phyloP scores from a whole-genome alignment of 2,797 vertebrate genomes.

The Champsocephalus esox region DNA sequence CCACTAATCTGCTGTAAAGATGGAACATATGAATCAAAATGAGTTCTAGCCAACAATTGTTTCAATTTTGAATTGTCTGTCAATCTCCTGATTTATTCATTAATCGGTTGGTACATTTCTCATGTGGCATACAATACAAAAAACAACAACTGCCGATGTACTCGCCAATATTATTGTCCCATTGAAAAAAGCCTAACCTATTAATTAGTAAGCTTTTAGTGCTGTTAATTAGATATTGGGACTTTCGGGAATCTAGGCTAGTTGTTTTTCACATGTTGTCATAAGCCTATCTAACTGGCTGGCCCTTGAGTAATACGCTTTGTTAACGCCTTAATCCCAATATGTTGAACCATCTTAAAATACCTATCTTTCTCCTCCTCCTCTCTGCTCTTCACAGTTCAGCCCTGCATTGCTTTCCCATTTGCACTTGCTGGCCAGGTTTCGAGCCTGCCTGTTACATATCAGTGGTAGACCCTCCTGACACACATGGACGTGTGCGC shows the following conservation, averaged over 20 bases:
- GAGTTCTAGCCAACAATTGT: too few species aligned
- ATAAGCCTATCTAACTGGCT: slow-evolving; percentile 11
- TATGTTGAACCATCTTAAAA: slow-evolving; percentile 26
- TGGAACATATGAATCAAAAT: too few species aligned
- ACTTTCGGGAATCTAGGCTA: not conserved
- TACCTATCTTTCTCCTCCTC: not conserved
- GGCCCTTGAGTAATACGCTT: not conserved
- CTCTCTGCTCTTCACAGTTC: slow-evolving; percentile 25
- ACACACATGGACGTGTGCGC: slow-evolving; percentile 42
- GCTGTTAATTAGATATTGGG: not conserved
- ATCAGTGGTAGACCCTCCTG: slow-evolving; percentile 44
- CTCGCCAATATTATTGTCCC: too few species aligned
- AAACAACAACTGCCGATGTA: too few species aligned
- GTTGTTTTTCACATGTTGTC: not conserved
- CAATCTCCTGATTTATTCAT: too few species aligned
- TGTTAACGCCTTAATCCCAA: not conserved
- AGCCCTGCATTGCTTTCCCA: slow-evolving; percentile 46
- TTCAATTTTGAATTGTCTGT: too few species aligned
- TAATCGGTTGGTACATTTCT: too few species aligned
- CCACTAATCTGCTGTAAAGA: too few species aligned
- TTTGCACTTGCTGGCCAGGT: slow-evolving; percentile 42
- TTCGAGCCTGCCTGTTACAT: slow-evolving; percentile 61
- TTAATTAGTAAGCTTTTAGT: not conserved
- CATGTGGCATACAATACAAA: too few species aligned
- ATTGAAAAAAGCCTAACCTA: too few species aligned